phyloP scores from a whole-genome alignment of 2,797 vertebrate species.

The Leuciscus waleckii region DNA sequence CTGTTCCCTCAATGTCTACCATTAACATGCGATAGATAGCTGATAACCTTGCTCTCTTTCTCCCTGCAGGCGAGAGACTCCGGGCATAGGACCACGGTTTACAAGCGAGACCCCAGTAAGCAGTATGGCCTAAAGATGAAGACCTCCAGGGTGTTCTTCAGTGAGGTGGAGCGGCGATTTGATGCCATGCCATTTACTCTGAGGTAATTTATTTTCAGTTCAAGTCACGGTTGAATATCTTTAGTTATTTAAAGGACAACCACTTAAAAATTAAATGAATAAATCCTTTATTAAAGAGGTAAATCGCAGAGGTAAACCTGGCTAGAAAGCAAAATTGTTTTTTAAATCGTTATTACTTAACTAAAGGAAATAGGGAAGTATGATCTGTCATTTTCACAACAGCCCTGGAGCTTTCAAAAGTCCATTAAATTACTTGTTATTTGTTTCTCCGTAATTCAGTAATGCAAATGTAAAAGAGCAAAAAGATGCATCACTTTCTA shows the following conservation, averaged over 20 bases:
- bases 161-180: conserved; percentile 95
- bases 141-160: conserved; percentile 96
- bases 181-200: conserved; percentile 98
- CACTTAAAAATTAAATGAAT: not conserved
- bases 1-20: not conserved
- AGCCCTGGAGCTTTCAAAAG: not conserved
- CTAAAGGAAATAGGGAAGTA: not conserved
- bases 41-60: not conserved
- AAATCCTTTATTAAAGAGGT: not conserved
- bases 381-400: not conserved
- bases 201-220: conserved; percentile 76
- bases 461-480: not conserved
- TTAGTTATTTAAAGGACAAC: not conserved
- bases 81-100: conserved; percentile 95
- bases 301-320: not conserved
- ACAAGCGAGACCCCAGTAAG: conserved; percentile 96
- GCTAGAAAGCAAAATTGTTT: not conserved
- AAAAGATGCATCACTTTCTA: not conserved
- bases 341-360: not conserved
- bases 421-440: not conserved
- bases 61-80: conserved; percentile 88
- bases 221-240: not conserved
- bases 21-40: not conserved
- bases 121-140: conserved; percentile 99
- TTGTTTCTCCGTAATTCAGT: not conserved